Evolutionary conservation across 2,888 invertebrate species (phyloP).

Genomic region (Nymphalis c-album): DNA sequence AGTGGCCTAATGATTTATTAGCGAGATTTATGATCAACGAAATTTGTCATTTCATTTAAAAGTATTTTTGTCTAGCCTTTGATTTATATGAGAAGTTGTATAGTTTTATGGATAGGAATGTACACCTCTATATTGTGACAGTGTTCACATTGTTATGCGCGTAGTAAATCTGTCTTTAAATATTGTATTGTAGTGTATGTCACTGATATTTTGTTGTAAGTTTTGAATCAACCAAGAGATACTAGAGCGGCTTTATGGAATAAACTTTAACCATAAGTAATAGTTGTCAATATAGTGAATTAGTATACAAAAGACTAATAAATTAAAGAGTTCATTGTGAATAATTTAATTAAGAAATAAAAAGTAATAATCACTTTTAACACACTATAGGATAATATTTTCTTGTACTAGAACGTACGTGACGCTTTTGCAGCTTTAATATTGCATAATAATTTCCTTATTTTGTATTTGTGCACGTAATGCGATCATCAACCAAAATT

Average conservation of each 20-base stretch:
- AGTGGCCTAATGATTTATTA: conserved; percentile 29
- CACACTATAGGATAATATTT: too few relatives aligned
- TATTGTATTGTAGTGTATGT: background rate
- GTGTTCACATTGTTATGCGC: background rate
- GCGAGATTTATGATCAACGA: conserved; percentile 23
- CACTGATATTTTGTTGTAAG: too few relatives aligned
- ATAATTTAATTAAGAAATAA: too few relatives aligned
- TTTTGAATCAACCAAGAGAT: too few relatives aligned
- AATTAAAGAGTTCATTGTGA: too few relatives aligned
- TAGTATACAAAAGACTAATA: too few relatives aligned
- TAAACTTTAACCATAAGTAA: too few relatives aligned
- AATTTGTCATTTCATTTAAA: conserved; percentile 30
- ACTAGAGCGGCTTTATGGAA: too few relatives aligned
- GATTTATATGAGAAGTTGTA: conserved; percentile 5
- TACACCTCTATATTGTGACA: background rate
- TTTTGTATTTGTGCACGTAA: background rate
- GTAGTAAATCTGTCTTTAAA: background rate
- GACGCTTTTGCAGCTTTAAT: background rate
- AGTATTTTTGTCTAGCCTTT: background rate
- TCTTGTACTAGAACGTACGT: background rate
- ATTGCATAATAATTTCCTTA: conserved; percentile 1
- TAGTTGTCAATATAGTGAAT: too few relatives aligned
- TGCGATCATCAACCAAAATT: background rate
- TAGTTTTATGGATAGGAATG: background rate
- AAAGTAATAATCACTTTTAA: too few relatives aligned